These are phyloP conservation scores for Solen grandis DNA, from an alignment of 1,140 invertebrate genomes.

Conservation along the genomic window DNA sequence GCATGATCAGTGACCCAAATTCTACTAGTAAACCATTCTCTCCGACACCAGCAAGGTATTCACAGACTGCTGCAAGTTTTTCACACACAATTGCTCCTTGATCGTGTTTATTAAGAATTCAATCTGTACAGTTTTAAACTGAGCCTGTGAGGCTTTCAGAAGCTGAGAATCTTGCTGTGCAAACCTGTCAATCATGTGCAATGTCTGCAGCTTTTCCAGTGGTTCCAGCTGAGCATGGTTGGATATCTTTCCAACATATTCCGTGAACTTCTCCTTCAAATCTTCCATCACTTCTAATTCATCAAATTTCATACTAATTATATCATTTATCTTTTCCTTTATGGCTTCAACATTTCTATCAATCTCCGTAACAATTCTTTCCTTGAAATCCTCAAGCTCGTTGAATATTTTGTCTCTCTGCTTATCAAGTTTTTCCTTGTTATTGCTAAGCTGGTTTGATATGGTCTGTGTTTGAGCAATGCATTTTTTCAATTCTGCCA, in stretches of 20 bases:
- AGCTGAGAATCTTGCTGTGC: not conserved
- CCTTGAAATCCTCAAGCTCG: constrained; percentile 26
- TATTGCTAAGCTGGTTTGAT: constrained; percentile 28
- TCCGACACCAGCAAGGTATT: not conserved
- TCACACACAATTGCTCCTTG: not conserved
- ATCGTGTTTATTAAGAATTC: constrained; percentile 22
- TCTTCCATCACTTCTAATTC: constrained; percentile 30
- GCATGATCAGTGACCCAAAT: too few species aligned
- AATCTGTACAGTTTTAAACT: constrained; percentile 19
- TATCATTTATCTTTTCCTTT: constrained; percentile 24
- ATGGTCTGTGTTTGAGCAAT: constrained; percentile 24
- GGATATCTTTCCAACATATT: constrained; percentile 1
- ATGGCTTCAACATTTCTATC: constrained; percentile 33
- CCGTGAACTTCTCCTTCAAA: constrained; percentile 27
- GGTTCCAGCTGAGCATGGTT: constrained; percentile 1
- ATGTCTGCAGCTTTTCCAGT: not conserved
- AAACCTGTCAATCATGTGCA: constrained; percentile 9
- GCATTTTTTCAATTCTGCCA: constrained; percentile 33
- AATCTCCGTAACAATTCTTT: constrained; percentile 6
- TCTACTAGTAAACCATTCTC: not conserved
- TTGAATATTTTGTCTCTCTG: constrained; percentile 1
- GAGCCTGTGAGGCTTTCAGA: constrained; percentile 6
- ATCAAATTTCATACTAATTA: constrained; percentile 25
- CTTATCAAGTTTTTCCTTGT: constrained; percentile 30
- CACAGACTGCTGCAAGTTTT: not conserved